Conservation (phyloP, 2,888 invertebrate species). For the Phalera bucephala region DNA sequence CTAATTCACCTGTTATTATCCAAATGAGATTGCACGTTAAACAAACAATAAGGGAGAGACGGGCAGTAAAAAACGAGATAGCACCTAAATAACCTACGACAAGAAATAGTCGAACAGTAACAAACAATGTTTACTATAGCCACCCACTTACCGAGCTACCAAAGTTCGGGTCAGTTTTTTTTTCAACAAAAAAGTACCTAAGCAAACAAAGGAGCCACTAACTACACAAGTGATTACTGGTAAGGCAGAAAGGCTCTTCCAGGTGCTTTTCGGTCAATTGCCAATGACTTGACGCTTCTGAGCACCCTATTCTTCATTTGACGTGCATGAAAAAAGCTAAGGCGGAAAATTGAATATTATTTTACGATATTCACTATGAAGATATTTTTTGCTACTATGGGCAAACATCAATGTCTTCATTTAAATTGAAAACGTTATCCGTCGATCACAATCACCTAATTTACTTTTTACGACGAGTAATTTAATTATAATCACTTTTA, state of each 20-base stretch:
- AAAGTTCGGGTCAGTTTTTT: too few relatives aligned
- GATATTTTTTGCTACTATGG: not conserved
- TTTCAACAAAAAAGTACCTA: not conserved
- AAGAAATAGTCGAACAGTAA: too few relatives aligned
- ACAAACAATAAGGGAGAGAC: too few relatives aligned
- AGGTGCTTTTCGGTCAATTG: not conserved
- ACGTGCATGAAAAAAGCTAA: slow-evolving; percentile 1
- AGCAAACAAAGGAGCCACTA: not conserved
- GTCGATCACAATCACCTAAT: slow-evolving; percentile 15
- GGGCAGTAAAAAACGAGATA: too few relatives aligned
- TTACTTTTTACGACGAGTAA: slow-evolving; percentile 20
- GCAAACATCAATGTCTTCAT: not conserved
- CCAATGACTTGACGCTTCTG: not conserved
- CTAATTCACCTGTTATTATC: too few relatives aligned
- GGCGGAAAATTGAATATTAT: slow-evolving; percentile 3
- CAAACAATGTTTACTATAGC: too few relatives aligned
- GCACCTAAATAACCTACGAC: too few relatives aligned
- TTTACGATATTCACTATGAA: slow-evolving; percentile 1
- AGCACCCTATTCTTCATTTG: not conserved
- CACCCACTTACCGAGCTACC: too few relatives aligned
- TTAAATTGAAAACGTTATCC: too few relatives aligned
- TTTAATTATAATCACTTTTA: slow-evolving; percentile 27
- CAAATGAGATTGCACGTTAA: too few relatives aligned
- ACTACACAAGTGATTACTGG: slow-evolving; percentile 2
- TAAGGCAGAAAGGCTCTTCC: not conserved